Percentiles rank a stretch among this genome's conserved stretches.
These are phyloP conservation scores for Ischnus inquisitorius DNA, from an alignment of 2,888 invertebrate species.

Conservation along the genomic window DNA sequence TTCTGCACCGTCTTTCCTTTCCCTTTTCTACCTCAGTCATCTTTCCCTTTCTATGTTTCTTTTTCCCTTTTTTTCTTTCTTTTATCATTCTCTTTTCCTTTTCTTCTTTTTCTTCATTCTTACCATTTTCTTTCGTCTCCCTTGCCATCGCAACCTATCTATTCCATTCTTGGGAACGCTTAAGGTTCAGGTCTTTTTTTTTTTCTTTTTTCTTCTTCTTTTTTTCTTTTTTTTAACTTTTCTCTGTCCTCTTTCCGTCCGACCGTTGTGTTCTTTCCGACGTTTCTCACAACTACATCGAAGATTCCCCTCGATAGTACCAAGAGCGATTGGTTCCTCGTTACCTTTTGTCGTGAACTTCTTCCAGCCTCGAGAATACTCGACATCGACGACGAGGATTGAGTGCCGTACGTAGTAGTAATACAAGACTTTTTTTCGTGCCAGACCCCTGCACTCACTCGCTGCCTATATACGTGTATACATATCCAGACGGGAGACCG, in stretches of 20 bases:
- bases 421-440: slow-evolving; percentile 12
- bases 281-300: slow-evolving; percentile 15
- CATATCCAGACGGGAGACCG: background rate
- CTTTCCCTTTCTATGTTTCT: slow-evolving; percentile 9
- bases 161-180: slow-evolving; percentile 55
- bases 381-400: slow-evolving; percentile 39
- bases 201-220: too few species aligned
- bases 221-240: too few species aligned
- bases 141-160: slow-evolving; percentile 5
- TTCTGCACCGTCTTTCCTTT: slow-evolving; percentile 58
- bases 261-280: background rate
- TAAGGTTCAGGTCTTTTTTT: slow-evolving; percentile 28
- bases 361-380: slow-evolving; percentile 35
- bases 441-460: slow-evolving; percentile 1
- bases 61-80: background rate
- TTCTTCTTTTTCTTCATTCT: slow-evolving; percentile 25
- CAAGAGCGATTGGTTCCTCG: slow-evolving; percentile 63
- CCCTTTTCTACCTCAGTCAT: slow-evolving; percentile 23
- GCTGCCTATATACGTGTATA: too few species aligned
- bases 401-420: slow-evolving; percentile 24
- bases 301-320: background rate
- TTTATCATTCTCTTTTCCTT: background rate
- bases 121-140: slow-evolving; percentile 1
- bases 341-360: slow-evolving; percentile 64
- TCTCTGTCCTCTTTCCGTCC: too few species aligned